Conservation (phyloP, 2,797 vertebrate species). For the Oryzias dopingdopingensis region DNA sequence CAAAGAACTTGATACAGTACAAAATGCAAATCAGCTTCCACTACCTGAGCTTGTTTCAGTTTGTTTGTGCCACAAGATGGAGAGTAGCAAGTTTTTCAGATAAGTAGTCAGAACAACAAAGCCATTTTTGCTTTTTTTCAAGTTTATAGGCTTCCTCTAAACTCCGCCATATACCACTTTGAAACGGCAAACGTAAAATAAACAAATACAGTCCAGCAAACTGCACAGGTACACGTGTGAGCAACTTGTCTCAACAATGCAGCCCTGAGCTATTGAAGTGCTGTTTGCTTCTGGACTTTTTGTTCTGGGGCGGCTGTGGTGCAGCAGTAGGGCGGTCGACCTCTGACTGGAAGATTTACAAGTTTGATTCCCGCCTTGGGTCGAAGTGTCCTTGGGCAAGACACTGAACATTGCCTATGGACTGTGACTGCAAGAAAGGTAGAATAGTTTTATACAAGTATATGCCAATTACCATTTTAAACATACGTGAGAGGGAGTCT, state of each 20-base stretch:
- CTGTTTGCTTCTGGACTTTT: background rate
- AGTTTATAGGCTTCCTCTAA: slow-evolving; percentile 16
- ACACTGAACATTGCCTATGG: too few relatives aligned
- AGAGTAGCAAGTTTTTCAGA: slow-evolving; percentile 61
- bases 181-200: slow-evolving; percentile 15
- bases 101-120: slow-evolving; percentile 46
- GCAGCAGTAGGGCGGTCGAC: too few relatives aligned
- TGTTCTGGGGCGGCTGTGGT: too few relatives aligned
- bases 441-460: too few relatives aligned
- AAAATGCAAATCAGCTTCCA: slow-evolving; percentile 71
- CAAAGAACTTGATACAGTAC: slow-evolving; percentile 62
- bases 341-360: too few relatives aligned
- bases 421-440: too few relatives aligned
- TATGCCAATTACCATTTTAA: slow-evolving; percentile 16
- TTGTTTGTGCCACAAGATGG: slow-evolving; percentile 65
- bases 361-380: too few relatives aligned
- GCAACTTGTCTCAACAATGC: slow-evolving; percentile 27
- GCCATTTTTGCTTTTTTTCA: slow-evolving; percentile 52
- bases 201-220: slow-evolving; percentile 7
- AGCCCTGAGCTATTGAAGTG: slow-evolving; percentile 37
- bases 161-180: slow-evolving; percentile 27
- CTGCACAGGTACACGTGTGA: too few relatives aligned
- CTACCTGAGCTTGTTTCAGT: slow-evolving; percentile 64
- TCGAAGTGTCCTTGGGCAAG: too few relatives aligned
- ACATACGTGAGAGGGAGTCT: slow-evolving; percentile 40